These are phyloP conservation scores for Ailuropoda melanoleuca DNA, from an alignment of 2,113 vertebrate genomes.

Conservation along the genomic window DNA sequence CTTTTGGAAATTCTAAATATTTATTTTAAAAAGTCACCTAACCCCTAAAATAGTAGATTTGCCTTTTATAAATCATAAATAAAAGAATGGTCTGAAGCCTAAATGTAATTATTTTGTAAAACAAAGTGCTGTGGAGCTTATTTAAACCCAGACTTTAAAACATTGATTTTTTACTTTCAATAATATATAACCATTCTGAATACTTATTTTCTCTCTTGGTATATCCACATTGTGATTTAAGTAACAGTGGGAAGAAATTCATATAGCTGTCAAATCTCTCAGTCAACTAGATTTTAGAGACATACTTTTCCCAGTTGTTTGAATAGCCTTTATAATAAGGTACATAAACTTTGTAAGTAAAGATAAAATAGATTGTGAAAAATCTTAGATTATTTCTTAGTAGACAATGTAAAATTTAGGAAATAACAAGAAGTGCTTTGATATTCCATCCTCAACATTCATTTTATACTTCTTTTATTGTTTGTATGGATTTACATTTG, in stretches of 20 bases:
- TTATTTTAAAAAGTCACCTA: background rate
- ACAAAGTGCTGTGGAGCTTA: background rate
- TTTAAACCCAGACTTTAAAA: conserved; percentile 10
- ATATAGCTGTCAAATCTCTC: background rate
- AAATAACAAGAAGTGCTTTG: background rate
- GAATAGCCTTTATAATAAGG: background rate
- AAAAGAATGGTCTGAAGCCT: background rate
- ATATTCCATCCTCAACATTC: background rate
- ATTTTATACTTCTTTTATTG: background rate
- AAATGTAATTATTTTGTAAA: conserved; percentile 22
- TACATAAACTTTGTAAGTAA: background rate
- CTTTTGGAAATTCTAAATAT: background rate
- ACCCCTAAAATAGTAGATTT: background rate
- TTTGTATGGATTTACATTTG: background rate
- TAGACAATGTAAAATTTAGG: background rate
- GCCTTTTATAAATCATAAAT: background rate
- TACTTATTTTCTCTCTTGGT: background rate
- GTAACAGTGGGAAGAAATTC: background rate
- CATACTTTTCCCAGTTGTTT: background rate
- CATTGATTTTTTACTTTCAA: background rate
- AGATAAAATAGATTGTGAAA: background rate
- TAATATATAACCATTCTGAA: background rate
- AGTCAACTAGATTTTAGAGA: background rate
- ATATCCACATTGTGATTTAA: background rate
- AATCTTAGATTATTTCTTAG: conserved; percentile 9